Percentiles rank a stretch among this genome's conserved stretches.
Conservation (phyloP, 1,140 invertebrate genomes). For the Zaprionus davidi region DNA sequence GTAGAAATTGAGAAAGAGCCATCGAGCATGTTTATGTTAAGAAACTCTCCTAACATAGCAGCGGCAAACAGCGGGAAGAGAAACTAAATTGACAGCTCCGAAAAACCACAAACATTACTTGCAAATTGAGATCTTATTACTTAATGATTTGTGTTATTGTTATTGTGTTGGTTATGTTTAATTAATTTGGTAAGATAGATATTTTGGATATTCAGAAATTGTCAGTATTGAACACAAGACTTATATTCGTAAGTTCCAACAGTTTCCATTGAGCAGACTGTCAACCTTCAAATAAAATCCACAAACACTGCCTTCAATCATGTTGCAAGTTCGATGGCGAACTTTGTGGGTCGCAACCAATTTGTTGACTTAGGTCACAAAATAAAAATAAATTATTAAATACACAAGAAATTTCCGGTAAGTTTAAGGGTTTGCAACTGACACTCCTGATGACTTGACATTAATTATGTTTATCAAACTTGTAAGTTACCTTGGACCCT, state of each 20-base stretch:
- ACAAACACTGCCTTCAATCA: background rate
- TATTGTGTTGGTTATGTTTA: too few relatives aligned
- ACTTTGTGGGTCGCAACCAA: background rate
- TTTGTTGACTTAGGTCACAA: background rate
- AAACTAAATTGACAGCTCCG: background rate
- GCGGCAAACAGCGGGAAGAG: background rate
- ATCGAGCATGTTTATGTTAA: background rate
- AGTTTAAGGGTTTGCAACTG: background rate
- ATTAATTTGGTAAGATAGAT: too few relatives aligned
- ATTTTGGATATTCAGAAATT: too few relatives aligned
- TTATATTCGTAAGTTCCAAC: too few relatives aligned
- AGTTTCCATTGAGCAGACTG: too few relatives aligned
- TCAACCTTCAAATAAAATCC: background rate
- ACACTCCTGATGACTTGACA: constrained; percentile 5
- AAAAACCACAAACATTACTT: too few relatives aligned
- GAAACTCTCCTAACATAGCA: background rate
- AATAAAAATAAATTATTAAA: constrained; percentile 21
- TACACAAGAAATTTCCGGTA: constrained; percentile 2
- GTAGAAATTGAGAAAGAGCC: background rate
- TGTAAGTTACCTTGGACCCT: constrained; percentile 20
- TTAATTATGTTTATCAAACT: constrained; percentile 23
- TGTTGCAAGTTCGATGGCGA: background rate
- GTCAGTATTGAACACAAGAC: too few relatives aligned
- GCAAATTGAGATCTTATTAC: too few relatives aligned
- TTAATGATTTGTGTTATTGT: too few relatives aligned